Conservation (phyloP, 2,888 invertebrate genomes). For the Endomychus coccineus region DNA sequence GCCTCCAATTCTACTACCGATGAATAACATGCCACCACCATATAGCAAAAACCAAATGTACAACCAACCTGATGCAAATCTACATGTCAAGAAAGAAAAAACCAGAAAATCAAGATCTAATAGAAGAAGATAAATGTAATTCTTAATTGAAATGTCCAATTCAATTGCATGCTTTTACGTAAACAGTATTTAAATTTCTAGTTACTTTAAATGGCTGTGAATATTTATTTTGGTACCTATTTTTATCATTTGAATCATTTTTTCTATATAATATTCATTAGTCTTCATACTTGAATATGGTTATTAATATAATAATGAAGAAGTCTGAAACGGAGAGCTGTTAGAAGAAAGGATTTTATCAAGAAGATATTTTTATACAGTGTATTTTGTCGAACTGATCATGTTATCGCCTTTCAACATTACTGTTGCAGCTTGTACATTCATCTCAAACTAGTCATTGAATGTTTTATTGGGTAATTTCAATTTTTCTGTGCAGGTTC, state of each 20-base stretch:
- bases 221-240: too few relatives aligned
- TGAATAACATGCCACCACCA: constrained; percentile 25
- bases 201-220: constrained; percentile 1
- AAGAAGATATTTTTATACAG: too few relatives aligned
- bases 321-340: too few relatives aligned
- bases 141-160: neutral
- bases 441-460: too few relatives aligned
- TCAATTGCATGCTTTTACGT: neutral
- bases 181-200: neutral
- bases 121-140: neutral
- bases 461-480: neutral
- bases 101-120: constrained; percentile 1
- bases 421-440: too few relatives aligned
- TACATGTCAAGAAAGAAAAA: neutral
- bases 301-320: neutral
- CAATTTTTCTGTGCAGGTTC: too few relatives aligned
- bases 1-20: constrained; percentile 24
- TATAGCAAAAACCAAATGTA: too few relatives aligned
- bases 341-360: too few relatives aligned
- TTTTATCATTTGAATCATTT: neutral
- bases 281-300: neutral
- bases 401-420: too few relatives aligned
- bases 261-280: neutral
- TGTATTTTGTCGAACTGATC: too few relatives aligned
- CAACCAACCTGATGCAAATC: neutral